Evolutionary conservation across 2,113 vertebrate genomes (phyloP).

Genomic region (Blennius ocellaris): DNA sequence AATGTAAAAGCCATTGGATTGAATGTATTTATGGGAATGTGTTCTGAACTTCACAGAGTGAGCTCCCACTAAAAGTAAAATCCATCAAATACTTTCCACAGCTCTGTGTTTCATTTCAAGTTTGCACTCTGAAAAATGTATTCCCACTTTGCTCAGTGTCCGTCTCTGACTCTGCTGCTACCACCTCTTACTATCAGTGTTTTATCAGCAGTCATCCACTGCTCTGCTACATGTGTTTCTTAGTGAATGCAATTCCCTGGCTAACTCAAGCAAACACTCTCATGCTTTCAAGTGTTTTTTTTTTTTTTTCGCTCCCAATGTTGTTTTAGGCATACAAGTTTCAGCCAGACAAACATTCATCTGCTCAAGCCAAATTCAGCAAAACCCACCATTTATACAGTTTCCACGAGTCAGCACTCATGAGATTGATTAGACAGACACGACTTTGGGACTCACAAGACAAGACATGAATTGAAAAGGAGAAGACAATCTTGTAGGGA

Average conservation of each 20-base stretch:
- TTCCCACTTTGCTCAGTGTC: background rate
- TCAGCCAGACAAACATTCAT: background rate
- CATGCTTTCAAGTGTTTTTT: background rate
- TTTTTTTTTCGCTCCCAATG: background rate
- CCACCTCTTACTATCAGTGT: background rate
- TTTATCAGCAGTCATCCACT: background rate
- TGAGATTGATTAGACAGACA: conserved; percentile 13
- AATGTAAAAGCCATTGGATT: background rate
- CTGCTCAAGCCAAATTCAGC: background rate
- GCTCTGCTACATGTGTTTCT: background rate
- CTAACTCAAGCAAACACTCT: background rate
- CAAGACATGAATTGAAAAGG: background rate
- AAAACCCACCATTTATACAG: background rate
- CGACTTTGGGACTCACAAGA: background rate
- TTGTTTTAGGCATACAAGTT: background rate
- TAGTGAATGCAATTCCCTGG: background rate
- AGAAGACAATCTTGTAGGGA: conserved; percentile 19
- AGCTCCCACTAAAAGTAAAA: conserved; percentile 11
- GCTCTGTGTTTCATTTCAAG: no score
- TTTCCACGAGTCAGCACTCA: conserved; percentile 5
- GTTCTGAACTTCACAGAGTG: background rate
- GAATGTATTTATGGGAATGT: background rate
- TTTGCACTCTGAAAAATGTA: background rate
- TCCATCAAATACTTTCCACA: background rate
- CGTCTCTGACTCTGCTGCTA: background rate